Evolutionary conservation across 2,797 vertebrate genomes (phyloP).

Genomic region (Rhincodon typus): DNA sequence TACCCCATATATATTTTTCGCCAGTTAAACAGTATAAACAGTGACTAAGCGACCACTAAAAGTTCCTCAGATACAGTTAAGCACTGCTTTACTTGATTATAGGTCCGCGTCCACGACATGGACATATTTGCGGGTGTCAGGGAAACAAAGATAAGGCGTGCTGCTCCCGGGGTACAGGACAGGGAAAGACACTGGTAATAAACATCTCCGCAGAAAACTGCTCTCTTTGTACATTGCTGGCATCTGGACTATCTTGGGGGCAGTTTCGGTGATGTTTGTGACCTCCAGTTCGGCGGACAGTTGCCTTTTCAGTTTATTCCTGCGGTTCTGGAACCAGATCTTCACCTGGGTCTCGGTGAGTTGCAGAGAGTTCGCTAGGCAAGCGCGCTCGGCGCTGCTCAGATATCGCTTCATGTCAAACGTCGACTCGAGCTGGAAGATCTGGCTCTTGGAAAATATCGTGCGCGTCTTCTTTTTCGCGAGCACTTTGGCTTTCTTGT

Average conservation of each 20-base stretch:
- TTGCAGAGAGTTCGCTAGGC: constrained; percentile 75
- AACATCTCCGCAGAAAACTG: constrained; percentile 64
- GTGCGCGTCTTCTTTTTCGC: constrained; percentile 76
- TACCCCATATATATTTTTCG: not conserved
- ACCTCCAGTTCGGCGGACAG: constrained; percentile 67
- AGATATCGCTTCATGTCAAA: constrained; percentile 75
- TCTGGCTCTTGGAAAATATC: constrained; percentile 79
- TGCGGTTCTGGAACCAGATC: constrained; percentile 75
- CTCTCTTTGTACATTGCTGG: constrained; percentile 72
- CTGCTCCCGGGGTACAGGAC: constrained; percentile 68
- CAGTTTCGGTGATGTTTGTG: constrained; percentile 50
- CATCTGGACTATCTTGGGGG: constrained; percentile 60
- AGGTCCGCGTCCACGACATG: constrained; percentile 73
- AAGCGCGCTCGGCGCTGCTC: constrained; percentile 79
- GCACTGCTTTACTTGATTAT: constrained; percentile 55
- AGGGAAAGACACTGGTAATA: constrained; percentile 73
- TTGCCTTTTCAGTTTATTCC: constrained; percentile 75
- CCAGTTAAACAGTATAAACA: constrained; percentile 31
- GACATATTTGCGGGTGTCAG: constrained; percentile 73
- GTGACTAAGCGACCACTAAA: constrained; percentile 13
- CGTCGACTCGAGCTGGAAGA: constrained; percentile 73
- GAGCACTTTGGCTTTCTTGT: constrained; percentile 61
- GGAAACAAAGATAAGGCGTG: constrained; percentile 76
- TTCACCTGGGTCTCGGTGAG: constrained; percentile 70
- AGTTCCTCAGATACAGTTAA: constrained; percentile 36